Evolutionary conservation across 1,140 invertebrate genomes (phyloP), one percentile per base, ranked within the genome.

Genomic region (Coboldia fuscipes): DNA sequence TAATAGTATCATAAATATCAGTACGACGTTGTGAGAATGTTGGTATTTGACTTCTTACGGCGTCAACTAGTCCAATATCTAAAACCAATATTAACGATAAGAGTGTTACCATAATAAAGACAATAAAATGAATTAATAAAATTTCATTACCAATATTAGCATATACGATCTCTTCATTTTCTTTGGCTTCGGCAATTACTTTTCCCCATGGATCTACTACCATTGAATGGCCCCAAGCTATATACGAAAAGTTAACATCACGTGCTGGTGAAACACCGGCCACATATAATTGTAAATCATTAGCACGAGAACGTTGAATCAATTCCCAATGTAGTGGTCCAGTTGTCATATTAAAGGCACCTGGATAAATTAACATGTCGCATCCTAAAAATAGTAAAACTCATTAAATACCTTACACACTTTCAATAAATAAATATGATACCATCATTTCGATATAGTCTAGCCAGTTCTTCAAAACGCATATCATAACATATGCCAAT

Each of bases 341-440:
- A 4, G 89, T 93, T n/a, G 81, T 90, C 72, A 88, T 82, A 56
- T 90, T 94, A 51, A 96, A 96, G n/a, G 88, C 88, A 21, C 75
- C 85, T 4, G 86, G 86, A 56, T 88, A 93, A 7, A 93, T 56
- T 9, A 92, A 47, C 43, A 90, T 56, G 23, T 81, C 66, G 47
- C 85, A 89, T 2, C 80, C 82, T 77, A 42, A 39, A 27, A 8
- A 17, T 26, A n/a, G 4, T 3, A 33, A 8, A 19, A 3, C 7
- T 20, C 7, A 16, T 14, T 4, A 6, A 10, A 31, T 18, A 16
- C 4, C 19, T 33, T 1, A 20, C 13, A 19, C 7, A 32, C 12
- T n/a, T n/a, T n/a, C n/a, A n/a, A n/a, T n/a, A n/a, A n/a, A n/a
- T n/a, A n/a, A n/a, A n/a, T n/a, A n/a, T n/a, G n/a, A 30, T 32